Percentiles rank a stretch among this genome's conserved stretches.
Evolutionary conservation across 2,797 vertebrate species (phyloP).

Genomic region (Diglossa cyanea): DNA sequence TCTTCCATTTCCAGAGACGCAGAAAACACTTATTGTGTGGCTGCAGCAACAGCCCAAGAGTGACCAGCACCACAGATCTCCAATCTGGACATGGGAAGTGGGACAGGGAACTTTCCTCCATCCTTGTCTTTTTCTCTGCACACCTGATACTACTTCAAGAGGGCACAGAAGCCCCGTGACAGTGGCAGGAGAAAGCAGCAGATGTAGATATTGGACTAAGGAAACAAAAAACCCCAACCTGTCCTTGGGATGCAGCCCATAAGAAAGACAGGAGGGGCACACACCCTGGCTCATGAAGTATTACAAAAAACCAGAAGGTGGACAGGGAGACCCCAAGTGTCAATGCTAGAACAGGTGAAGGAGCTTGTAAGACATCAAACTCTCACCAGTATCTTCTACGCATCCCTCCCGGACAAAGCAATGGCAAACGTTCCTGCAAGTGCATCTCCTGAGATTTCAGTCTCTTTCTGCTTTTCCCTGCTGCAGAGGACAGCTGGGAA

Average conservation of each 20-base stretch:
- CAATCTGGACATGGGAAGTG: not conserved
- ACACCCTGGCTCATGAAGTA: not conserved
- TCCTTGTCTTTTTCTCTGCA: not conserved
- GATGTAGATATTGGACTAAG: not conserved
- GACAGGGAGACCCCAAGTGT: not conserved
- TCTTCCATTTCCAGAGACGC: not conserved
- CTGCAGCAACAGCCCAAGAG: not conserved
- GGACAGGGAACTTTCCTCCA: not conserved
- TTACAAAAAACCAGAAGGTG: not conserved
- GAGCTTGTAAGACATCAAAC: not conserved
- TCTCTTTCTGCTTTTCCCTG: constrained; percentile 51
- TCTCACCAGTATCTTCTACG: constrained; percentile 49
- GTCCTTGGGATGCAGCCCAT: not conserved
- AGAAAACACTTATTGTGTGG: not conserved
- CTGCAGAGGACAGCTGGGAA: not conserved
- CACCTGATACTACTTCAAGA: rapidly evolving
- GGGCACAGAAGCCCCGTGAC: not conserved
- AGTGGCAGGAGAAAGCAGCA: not conserved
- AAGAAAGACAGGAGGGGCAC: not conserved
- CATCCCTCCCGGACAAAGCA: not conserved
- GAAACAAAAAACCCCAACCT: not conserved
- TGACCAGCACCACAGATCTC: not conserved
- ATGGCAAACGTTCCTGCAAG: not conserved
- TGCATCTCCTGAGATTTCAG: constrained; percentile 17
- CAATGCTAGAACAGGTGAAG: not conserved